These are phyloP conservation scores for Phaethornis superciliosus DNA, from an alignment of 2,113 vertebrate species.

Conservation along the genomic window DNA sequence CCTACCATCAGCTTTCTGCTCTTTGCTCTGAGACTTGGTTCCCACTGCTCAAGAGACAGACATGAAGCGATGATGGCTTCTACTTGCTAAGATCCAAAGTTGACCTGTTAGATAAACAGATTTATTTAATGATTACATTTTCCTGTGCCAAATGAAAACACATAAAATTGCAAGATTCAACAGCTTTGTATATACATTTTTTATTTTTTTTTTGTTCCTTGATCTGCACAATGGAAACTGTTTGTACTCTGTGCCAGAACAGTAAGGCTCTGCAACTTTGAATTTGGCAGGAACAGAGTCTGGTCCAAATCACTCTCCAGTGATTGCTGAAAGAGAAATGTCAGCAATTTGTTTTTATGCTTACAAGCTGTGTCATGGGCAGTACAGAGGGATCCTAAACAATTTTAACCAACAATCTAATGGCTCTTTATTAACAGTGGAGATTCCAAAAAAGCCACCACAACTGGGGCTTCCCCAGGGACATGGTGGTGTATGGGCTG, in stretches of 20 bases:
- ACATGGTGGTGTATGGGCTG: rapidly evolving
- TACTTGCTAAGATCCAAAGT: conserved; percentile 2
- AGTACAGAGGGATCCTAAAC: not conserved
- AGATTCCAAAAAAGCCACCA: not conserved
- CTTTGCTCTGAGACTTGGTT: conserved; percentile 29
- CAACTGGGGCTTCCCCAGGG: not conserved
- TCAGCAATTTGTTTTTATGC: conserved; percentile 11
- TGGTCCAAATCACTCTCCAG: conserved; percentile 9
- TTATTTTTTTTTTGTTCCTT: conserved; percentile 8
- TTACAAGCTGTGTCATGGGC: conserved; percentile 7
- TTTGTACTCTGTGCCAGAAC: conserved; percentile 72
- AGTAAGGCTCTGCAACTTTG: conserved; percentile 56
- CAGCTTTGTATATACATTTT: not conserved
- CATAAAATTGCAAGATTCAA: conserved; percentile 36
- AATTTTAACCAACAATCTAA: not conserved
- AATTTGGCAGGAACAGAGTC: conserved; percentile 30
- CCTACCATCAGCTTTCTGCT: not conserved
- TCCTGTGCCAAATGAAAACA: conserved; percentile 32
- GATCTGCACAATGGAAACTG: conserved; percentile 75
- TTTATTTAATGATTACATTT: conserved; percentile 31
- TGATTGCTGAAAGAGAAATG: conserved; percentile 15
- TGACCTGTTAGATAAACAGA: conserved; percentile 7
- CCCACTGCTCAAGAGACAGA: not conserved
- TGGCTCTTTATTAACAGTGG: not conserved
- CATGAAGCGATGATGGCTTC: not conserved